Evolutionary conservation across 2,888 invertebrate species (phyloP), one percentile per base, ranked within the genome.

Genomic region (Eupithecia pulchellata): DNA sequence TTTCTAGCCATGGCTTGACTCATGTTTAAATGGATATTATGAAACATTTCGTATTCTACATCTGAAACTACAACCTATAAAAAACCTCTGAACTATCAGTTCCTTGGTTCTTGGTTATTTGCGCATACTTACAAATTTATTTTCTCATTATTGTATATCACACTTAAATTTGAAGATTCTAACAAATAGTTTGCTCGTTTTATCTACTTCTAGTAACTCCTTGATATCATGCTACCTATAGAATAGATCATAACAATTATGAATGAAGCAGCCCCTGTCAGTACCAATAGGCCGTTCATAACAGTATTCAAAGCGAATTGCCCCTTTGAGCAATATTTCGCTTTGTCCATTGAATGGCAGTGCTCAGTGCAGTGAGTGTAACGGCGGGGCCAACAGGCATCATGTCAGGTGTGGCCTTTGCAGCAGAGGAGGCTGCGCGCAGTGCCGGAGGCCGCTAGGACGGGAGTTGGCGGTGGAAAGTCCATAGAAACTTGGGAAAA

Each of bases 331-430:
- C 34, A 34, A 32, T 36, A 61, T 61, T 61, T 34, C 36, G 66
- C 69, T 72, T 72, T 72, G 72, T 72, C 64, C 71, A 52, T 61
- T 72, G 66, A 55, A 60, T 60, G 58, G 58, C 58, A 60, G 30
- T 52, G 52, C 52, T 25, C 32, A 60, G 57, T 30, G 58, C 58
- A 60, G 52, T 52, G 52, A 52, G 52, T 52, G 52, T 52, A 52
- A 25, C 52, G 13, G 65, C 30, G 52, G 27, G 62, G 47, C 61
- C 30, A 58, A 65, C 32, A 42, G 68, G 69, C 47, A 61, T 9
- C 68, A 63, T 58, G 69, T 70, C 73, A 70, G 66, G 61, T 62
- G 60, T 36, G 67, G 66, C 67, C 67, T 68, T 69, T 69, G 69
- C 79, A 77, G 79, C 61, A 52, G 52, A 52, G 52, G 11, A 52